Evolutionary conservation across 2,888 invertebrate genomes (phyloP).

Genomic region (Seira ritae): DNA sequence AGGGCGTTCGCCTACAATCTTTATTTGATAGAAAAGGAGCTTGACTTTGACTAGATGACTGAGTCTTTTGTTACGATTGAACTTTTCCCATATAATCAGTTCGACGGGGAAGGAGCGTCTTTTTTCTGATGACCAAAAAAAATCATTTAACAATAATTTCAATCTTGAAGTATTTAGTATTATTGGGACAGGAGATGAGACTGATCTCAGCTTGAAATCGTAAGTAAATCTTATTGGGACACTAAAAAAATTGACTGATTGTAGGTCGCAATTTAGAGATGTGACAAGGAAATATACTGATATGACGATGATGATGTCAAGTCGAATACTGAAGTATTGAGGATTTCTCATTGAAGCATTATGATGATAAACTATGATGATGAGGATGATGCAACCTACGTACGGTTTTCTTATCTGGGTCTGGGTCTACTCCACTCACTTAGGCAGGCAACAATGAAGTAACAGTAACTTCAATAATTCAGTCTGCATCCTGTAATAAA

Average conservation of each 20-base stretch:
- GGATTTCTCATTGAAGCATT: too few relatives aligned
- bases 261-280: not conserved
- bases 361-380: too few relatives aligned
- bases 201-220: not conserved
- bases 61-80: not conserved
- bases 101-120: too few relatives aligned
- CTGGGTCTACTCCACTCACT: not conserved
- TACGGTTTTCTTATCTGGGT: not conserved
- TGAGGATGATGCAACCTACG: slow-evolving; percentile 9
- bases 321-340: not conserved
- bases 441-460: not conserved
- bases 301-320: not conserved
- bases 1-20: not conserved
- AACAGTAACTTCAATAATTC: slow-evolving; percentile 50
- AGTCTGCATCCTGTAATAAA: slow-evolving; percentile 20
- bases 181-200: not conserved
- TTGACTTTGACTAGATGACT: too few relatives aligned
- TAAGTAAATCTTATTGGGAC: too few relatives aligned
- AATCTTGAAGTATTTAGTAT: not conserved
- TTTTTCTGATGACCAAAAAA: too few relatives aligned
- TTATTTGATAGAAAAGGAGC: too few relatives aligned
- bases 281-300: not conserved
- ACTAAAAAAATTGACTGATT: not conserved
- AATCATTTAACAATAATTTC: not conserved
- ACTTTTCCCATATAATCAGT: not conserved